Evolutionary conservation across 2,797 vertebrate genomes (phyloP).

Genomic region (Lepus townsendii): DNA sequence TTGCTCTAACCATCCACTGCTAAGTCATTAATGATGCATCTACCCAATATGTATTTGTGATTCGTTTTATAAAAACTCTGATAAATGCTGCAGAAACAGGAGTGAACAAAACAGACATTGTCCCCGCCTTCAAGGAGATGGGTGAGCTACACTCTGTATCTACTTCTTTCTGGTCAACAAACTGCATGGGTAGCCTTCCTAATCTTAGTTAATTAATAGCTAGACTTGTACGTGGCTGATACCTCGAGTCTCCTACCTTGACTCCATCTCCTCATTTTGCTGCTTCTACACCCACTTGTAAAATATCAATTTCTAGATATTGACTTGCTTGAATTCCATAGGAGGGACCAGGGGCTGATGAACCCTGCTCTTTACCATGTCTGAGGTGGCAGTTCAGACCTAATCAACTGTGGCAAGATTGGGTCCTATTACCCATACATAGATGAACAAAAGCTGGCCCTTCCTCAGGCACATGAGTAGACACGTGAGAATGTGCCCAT

Average conservation of each 20-base stretch:
- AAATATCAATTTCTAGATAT: not conserved
- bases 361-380: not conserved
- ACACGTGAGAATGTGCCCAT: not conserved
- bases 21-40: not conserved
- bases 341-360: not conserved
- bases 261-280: not conserved
- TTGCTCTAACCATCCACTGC: not conserved
- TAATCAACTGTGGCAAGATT: not conserved
- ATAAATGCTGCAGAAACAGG: not conserved
- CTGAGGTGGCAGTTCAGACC: not conserved
- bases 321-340: constrained; percentile 18
- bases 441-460: not conserved
- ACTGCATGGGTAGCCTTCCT: not conserved
- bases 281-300: not conserved
- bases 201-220: not conserved
- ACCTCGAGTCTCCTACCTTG: not conserved
- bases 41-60: not conserved
- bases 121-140: not conserved
- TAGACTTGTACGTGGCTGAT: not conserved
- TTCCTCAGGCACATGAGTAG: not conserved
- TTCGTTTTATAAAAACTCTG: not conserved
- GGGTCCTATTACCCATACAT: not conserved
- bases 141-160: not conserved
- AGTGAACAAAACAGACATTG: not conserved
- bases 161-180: not conserved